Percentiles rank a stretch among this genome's conserved stretches.
Evolutionary conservation across 2,113 vertebrate species (phyloP).

Genomic region (Chloebia gouldiae): DNA sequence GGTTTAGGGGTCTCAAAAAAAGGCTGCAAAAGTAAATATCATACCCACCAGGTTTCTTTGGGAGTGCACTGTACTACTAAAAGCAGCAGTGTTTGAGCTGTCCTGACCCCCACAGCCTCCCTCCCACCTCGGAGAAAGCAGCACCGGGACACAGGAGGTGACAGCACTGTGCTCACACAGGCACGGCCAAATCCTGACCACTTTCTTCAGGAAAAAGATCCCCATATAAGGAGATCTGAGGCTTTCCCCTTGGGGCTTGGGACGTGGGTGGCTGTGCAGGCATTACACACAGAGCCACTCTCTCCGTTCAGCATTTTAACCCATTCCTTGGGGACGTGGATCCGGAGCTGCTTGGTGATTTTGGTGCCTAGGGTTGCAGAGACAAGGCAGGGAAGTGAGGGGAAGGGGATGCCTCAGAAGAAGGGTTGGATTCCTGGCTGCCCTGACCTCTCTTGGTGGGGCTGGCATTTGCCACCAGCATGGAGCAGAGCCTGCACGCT

Average conservation of each 20-base stretch:
- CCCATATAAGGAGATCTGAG: conserved; percentile 33
- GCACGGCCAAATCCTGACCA: neutral
- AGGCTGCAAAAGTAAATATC: neutral
- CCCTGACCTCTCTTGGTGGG: neutral
- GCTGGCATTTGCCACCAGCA: neutral
- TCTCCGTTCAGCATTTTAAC: neutral
- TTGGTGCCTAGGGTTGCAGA: rapidly evolving
- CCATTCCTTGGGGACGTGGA: neutral
- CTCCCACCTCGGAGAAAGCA: rapidly evolving
- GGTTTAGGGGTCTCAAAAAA: rapidly evolving
- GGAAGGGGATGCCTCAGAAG: neutral
- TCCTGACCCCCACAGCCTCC: neutral
- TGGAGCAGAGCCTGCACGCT: rapidly evolving
- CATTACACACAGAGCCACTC: neutral
- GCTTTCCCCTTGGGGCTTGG: neutral
- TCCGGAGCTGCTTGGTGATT: neutral
- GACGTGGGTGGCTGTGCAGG: conserved; percentile 4
- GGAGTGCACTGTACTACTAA: neutral
- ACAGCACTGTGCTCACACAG: neutral
- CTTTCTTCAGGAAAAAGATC: conserved; percentile 17
- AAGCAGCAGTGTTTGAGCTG: neutral
- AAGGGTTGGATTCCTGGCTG: neutral
- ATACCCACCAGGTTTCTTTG: neutral
- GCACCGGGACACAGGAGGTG: neutral
- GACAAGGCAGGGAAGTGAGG: rapidly evolving